Evolutionary conservation across 2,113 vertebrate species (phyloP), one percentile per base, ranked within the genome.

Genomic region (Clarias magur): DNA sequence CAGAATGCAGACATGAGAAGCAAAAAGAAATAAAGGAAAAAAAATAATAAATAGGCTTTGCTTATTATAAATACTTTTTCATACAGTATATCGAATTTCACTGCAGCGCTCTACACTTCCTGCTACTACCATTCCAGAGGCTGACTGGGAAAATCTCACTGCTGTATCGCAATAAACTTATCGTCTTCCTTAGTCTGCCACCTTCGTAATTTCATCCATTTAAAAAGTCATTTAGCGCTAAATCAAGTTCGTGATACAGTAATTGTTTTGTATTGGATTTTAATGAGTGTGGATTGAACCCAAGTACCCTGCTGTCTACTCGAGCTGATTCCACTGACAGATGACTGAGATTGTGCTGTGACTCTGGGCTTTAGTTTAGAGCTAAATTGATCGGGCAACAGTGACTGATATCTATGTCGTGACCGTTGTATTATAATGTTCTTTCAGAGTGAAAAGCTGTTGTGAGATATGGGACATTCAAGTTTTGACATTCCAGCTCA

Each of bases 261-360:
- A 89, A 88, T 91, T 86, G 86, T 91, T 89, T 88, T 88, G 82
- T 89, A 91, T 91, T 91, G 88, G 88, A 88, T 88, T 88, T 91
- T 86, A 89, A 91, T 88, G 90, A 89, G 76, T 91, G 80, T 25
- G 72, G 72, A 80, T 83, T 86, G 86, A 86, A 86, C 60, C 59
- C 87, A 84, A 83, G 63, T 78, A 80, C 89, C 89, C 84, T 75
- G 72, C 87, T 84, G 81, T 68, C 60, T 59, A 30, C 75, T 76
- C 62, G 57, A 65, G 82, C 84, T 84, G 72, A 86, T 87, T 89
- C 83, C 72, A 59, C 56, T 84, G 89, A 90, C 89, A 85, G 76
- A 90, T 86, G 82, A 86, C 86, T 86, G 53, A 88, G 87, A 81
- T 60, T 62, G 67, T 84, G 73, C 82, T 68, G 65, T 88, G 85